Evolutionary conservation across 1,140 invertebrate genomes (phyloP).

Genomic region (Octopus bimaculoides): DNA sequence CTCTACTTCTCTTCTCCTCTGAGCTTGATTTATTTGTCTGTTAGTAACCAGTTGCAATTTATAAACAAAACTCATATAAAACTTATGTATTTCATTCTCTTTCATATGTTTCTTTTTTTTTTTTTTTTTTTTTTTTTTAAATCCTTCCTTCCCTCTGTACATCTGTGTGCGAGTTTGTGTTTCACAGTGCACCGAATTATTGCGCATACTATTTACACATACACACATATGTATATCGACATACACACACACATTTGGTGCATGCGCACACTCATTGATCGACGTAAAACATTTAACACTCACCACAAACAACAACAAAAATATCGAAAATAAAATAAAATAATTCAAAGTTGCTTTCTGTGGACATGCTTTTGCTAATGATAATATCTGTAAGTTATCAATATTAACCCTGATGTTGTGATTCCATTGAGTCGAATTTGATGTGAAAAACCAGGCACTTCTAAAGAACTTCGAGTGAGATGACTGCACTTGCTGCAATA

Average conservation of each 20-base stretch:
- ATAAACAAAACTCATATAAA: neutral
- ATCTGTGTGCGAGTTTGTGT: neutral
- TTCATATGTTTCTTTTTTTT: slow-evolving; percentile 7
- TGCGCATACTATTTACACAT: neutral
- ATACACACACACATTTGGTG: neutral
- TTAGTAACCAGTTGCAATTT: neutral
- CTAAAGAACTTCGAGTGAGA: no score
- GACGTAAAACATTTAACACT: neutral
- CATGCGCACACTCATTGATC: neutral
- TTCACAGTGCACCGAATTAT: neutral
- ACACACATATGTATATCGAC: neutral
- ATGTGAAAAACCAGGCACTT: no score
- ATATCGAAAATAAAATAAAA: no score
- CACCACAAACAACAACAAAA: no score
- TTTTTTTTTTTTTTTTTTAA: slow-evolving; percentile 1
- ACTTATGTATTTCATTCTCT: slow-evolving; percentile 10
- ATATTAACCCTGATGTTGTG: no score
- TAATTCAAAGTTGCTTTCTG: no score
- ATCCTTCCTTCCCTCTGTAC: neutral
- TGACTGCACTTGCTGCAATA: neutral
- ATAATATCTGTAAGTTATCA: no score
- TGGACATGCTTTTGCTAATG: no score
- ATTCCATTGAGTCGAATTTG: no score
- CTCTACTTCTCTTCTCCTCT: slow-evolving; percentile 11
- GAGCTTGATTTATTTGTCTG: slow-evolving; percentile 13